Evolutionary conservation across 2,113 vertebrate genomes (phyloP).

Genomic region (Tauraco erythrolophus): DNA sequence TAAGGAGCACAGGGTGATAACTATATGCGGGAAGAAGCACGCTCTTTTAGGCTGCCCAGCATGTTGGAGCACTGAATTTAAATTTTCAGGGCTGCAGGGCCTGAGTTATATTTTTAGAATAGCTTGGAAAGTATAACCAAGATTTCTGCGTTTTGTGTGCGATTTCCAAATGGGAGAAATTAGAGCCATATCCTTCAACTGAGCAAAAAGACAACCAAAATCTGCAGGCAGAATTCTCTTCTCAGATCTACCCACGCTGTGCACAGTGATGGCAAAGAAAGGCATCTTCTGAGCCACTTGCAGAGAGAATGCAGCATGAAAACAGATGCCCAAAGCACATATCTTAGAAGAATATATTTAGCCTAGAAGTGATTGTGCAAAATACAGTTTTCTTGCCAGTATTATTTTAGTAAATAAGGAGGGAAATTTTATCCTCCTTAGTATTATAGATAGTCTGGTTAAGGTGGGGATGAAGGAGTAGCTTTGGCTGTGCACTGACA

Average conservation of each 20-base stretch:
- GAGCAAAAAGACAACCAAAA: constrained; percentile 39
- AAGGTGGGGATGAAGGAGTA: not conserved
- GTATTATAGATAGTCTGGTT: not conserved
- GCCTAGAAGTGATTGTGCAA: not conserved
- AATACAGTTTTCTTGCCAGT: not conserved
- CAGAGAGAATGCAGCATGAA: not conserved
- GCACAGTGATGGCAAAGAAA: not conserved
- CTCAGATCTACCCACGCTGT: constrained; percentile 13
- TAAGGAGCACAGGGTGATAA: accelerated
- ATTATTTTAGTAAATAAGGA: constrained; percentile 22
- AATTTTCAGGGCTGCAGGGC: not conserved
- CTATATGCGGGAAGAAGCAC: not conserved
- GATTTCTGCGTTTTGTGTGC: not conserved
- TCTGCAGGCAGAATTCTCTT: constrained; percentile 28
- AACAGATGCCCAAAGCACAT: constrained; percentile 22
- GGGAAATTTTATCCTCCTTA: not conserved
- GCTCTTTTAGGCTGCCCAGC: not conserved
- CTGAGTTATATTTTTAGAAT: not conserved
- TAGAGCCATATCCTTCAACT: not conserved
- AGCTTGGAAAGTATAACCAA: not conserved
- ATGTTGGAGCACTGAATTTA: not conserved
- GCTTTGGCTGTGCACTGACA: not conserved
- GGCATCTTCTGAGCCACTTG: not conserved
- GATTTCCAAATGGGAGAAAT: not conserved
- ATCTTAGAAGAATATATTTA: constrained; percentile 44